Base-by-base conservation (phyloP, 2,888 invertebrate genomes). In the Ennomos erosarius region DNA sequence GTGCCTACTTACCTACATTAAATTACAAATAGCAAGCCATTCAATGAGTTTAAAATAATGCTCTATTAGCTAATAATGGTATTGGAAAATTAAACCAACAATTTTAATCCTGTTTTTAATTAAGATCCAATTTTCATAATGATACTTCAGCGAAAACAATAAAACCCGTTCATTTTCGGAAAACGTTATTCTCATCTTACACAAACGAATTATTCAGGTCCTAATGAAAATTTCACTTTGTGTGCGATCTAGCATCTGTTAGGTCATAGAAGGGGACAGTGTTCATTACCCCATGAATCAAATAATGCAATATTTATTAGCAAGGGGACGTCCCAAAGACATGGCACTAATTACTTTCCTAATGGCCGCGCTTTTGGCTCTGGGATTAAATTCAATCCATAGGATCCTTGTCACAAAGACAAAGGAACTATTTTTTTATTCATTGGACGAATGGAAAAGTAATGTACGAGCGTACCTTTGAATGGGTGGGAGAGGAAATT, bases 221-320 rank as follows among this genome's bases (percentile, higher is more conserved):
- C 43, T 26, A 52, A 52, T 36, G 35, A 37, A 44, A 35, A 10
- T 36, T 43, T 36, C 44, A 44, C 37, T 52, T 44, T 43, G 34
- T 34, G 26, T 26, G 6, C 26, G 26, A 26, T 26, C 26, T 26
- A 26, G 26, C 26, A 6, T 26, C 51, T 43, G 26, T 26, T 43
- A 26, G 35, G 8, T 36, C 26, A 8, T 11, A n/a, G 10, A 48
- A 59, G 53, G 62, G 61, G 58, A 56, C 59, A 33, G 37, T 45
- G 52, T 42, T 55, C 68, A 72, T 78, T 75, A 71, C 64, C 67
- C 58, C 45, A 43, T 47, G 61, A 71, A 74, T 74, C 69, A 71
- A 76, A 71, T 71, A 74, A 62, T 84, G 77, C 74, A 82, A 81
- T 78, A 85, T 85, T 84, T 79, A 85, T 82, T 73, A 80, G 76